Evolutionary conservation across 1,140 invertebrate genomes (phyloP).

Genomic region (Lysiphlebus fabarum): DNA sequence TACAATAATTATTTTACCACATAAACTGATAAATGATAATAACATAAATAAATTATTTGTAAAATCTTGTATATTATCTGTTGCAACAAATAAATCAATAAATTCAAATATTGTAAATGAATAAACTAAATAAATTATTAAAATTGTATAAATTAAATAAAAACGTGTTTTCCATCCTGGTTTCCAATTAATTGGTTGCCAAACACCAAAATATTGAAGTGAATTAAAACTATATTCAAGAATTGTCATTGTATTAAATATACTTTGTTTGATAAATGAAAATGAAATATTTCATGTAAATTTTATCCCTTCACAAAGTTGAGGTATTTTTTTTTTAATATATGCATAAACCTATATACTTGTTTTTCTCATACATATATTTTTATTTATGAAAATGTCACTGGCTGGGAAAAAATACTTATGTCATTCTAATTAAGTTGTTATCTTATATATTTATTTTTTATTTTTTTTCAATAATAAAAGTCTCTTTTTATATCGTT

Average conservation of each 20-base stretch:
- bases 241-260: conserved; percentile 1
- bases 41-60: conserved; percentile 5
- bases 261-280: no score
- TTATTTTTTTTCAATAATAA: no score
- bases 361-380: no score
- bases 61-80: not conserved
- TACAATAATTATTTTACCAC: conserved; percentile 1
- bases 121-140: not conserved
- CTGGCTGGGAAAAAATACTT: no score
- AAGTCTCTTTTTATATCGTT: no score
- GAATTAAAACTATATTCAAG: conserved; percentile 1
- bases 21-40: not conserved
- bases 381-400: no score
- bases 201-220: not conserved
- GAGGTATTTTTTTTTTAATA: no score
- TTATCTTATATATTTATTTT: no score
- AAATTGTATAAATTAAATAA: conserved; percentile 6
- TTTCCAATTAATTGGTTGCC: not conserved
- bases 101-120: not conserved
- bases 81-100: not conserved
- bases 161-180: not conserved
- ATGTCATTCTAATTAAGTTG: no score
- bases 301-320: no score
- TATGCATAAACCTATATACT: no score
- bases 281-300: no score